Evolutionary conservation across 2,888 invertebrate genomes (phyloP), one percentile per base, ranked within the genome.

Genomic region (Dendrolimus pini): DNA sequence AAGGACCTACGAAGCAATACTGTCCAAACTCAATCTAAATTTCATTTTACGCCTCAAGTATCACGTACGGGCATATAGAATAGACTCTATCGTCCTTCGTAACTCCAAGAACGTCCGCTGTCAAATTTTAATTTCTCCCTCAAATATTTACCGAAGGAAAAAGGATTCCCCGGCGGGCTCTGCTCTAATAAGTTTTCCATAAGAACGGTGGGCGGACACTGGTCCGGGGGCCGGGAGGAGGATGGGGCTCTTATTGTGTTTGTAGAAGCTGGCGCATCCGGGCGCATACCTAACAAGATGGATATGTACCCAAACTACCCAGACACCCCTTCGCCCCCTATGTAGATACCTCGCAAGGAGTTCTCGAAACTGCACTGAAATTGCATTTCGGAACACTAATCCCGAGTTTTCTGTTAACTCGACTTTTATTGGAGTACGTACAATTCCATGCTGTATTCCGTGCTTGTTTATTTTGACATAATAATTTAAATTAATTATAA

Each of bases 61-160:
- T 85, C 88, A 88, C 89, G 85, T 83, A 79, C 82, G 83, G 65
- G 83, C 83, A 85, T 85, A 87, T 74, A 88, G 83, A 83, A 83
- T 82, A 80, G 81, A 78, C 79, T 79, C 68, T 69, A 74, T 69
- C 80, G 82, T 81, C 82, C 84, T 82, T 76, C 81, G 80, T 78
- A 75, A 75, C 80, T 79, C 77, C 69, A 65, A 75, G 78, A 84
- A 78, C 87, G 85, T 82, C 82, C 86, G 89, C 88, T 89, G 89
- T 90, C 89, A 89, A 90, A 89, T 90, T 90, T 90, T 90, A 90
- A 89, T 90, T 90, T 89, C 90, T 89, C 85, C 81, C 84, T 90
- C 90, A 90, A 90, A 90, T 89, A 90, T 90, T 90, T 90, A 87
- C 89, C 85, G 84, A 85, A 85, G 89, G 89, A 89, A 89, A 90